phyloP scores from a whole-genome alignment of 2,113 vertebrate genomes.

The Daubentonia madagascariensis region DNA sequence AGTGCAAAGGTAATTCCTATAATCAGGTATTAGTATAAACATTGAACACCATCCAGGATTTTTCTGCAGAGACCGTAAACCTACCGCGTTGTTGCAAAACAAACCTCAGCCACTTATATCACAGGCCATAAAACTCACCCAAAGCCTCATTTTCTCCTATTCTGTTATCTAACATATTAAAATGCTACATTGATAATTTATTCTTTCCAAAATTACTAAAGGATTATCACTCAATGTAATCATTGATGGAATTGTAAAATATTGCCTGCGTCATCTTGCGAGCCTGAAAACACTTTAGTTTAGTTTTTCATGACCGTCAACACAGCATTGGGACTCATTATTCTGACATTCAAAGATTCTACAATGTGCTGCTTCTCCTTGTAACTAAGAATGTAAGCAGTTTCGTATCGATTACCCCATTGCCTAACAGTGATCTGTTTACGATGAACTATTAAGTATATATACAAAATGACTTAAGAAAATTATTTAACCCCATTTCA shows the following conservation, averaged over 20 bases:
- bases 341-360: background rate
- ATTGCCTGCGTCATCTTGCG: background rate
- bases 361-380: background rate
- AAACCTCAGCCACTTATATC: background rate
- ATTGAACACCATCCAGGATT: background rate
- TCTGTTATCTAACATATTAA: background rate
- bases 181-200: background rate
- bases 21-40: background rate
- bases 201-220: background rate
- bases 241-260: background rate
- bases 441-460: background rate
- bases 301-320: background rate
- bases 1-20: background rate
- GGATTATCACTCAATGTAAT: background rate
- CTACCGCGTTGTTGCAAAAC: background rate
- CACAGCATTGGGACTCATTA: background rate
- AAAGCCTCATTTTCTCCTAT: background rate
- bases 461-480: background rate
- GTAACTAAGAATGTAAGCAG: background rate
- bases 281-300: background rate
- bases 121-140: background rate
- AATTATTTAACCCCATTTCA: conserved; percentile 22
- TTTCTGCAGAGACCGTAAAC: background rate
- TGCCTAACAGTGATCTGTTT: background rate
- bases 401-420: background rate